Evolutionary conservation across 2,797 vertebrate genomes (phyloP), one percentile per base, ranked within the genome.

Genomic region (Arrhamphus sclerolepis): DNA sequence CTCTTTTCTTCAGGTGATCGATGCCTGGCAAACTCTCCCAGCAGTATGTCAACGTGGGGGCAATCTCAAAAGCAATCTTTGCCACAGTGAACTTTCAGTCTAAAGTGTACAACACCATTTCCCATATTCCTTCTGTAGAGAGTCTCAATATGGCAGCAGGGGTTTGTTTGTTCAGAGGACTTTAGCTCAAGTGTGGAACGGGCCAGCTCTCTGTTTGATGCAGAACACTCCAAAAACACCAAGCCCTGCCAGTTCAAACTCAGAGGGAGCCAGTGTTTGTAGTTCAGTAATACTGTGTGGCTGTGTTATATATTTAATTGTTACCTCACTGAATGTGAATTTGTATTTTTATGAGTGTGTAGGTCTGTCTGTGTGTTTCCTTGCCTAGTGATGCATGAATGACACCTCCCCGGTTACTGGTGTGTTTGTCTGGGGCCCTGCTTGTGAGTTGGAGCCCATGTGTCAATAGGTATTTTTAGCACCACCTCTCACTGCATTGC

Each of bases 401-500:
- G 76, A 82, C 67, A 82, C 64, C 71, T 76, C 78, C 66, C 63
- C 58, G 63, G 69, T 65, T 58, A 21, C 47, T 72, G 41, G 64
- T 79, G 75, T 85, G 78, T 90, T 87, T 89, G 83, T 87, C 77
- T 88, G 56, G 74, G 87, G 83, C 86, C 83, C 87, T 86, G 83
- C 89, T 90, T 89, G 87, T 77, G 77, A 88, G 81, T 80, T 73
- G 21, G 80, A 85, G 85, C 72, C 90, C 89, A 89, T 92, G 90
- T 92, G 93, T 92, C 91, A 92, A 82, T 77, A 58, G 59, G 69
- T 94, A 94, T 93, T 93, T 94, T 91, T 93, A 93, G 91, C 83
- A 44, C 68, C 74, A 74, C 84, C 83, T 90, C 92, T 94, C 93
- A 94, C 87, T 85, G 82, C 87, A 83, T 86, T 85, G 92, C 90